Conservation (phyloP, 30 jellyfish, hydroid and myxozoan species). For the Catostylus mosaicus region DNA sequence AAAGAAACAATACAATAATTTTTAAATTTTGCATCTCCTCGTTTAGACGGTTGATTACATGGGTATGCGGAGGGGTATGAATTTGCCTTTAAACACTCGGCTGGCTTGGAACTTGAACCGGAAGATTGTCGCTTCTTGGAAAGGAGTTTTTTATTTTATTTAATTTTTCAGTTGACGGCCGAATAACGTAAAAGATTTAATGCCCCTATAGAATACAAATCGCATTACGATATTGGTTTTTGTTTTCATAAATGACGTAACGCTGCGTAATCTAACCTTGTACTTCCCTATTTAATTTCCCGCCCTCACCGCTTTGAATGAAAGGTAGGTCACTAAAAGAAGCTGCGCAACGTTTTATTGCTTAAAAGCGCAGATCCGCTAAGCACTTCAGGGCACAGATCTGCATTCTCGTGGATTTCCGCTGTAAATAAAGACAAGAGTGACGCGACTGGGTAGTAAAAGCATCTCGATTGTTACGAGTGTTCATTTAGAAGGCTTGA, state of each 20-base stretch:
- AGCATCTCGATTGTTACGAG: neutral
- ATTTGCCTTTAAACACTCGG: too few relatives aligned
- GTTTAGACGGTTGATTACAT: too few relatives aligned
- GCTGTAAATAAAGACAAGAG: slow-evolving; percentile 8
- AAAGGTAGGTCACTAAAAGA: slow-evolving; percentile 6
- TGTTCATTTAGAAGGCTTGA: too few relatives aligned
- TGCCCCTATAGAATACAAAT: too few relatives aligned
- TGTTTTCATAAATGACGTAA: slow-evolving; percentile 1
- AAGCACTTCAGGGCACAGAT: slow-evolving; percentile 27
- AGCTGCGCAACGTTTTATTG: slow-evolving; percentile 19
- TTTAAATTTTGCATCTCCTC: too few relatives aligned
- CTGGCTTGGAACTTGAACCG: too few relatives aligned
- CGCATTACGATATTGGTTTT: neutral
- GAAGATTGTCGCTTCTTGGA: too few relatives aligned
- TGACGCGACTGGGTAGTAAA: neutral
- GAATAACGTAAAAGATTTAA: too few relatives aligned
- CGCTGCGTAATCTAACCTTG: neutral
- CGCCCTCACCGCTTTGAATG: slow-evolving; percentile 48
- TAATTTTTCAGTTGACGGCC: too few relatives aligned
- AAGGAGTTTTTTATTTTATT: too few relatives aligned
- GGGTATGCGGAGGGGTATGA: too few relatives aligned
- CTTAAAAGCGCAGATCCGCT: slow-evolving; percentile 53
- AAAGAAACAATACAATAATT: too few relatives aligned
- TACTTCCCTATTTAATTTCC: slow-evolving; percentile 54
- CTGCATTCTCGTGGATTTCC: slow-evolving; percentile 66